Conservation (phyloP, 2,888 invertebrate genomes). For the Rhopalosiphum nymphaeae region DNA sequence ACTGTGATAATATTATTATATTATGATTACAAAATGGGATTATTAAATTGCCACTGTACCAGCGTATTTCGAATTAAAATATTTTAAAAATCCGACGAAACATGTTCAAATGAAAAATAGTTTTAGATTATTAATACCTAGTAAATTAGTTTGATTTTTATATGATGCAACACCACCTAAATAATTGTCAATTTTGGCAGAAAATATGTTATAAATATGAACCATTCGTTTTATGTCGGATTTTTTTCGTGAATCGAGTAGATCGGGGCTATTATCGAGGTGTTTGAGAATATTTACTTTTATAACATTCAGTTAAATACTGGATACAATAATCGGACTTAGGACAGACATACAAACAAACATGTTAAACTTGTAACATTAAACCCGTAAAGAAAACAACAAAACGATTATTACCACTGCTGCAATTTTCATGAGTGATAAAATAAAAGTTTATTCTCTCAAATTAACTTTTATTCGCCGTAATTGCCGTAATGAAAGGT, state of each 20-base stretch:
- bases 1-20: background rate
- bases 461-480: conserved; percentile 4
- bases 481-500: background rate
- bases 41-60: background rate
- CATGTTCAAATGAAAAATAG: background rate
- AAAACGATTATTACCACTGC: conserved; percentile 5
- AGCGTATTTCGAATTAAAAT: background rate
- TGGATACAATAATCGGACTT: background rate
- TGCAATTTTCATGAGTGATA: conserved; percentile 14
- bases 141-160: too few species aligned
- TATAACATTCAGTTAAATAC: background rate
- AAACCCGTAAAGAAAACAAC: background rate
- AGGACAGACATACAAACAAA: background rate
- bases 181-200: background rate
- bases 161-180: background rate
- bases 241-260: background rate
- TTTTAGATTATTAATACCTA: background rate
- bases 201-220: background rate
- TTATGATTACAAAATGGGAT: background rate
- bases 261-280: background rate
- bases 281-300: background rate
- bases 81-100: background rate
- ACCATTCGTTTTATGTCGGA: too few species aligned
- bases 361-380: background rate
- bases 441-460: background rate